Evolutionary conservation across 2,888 invertebrate genomes (phyloP).

Genomic region (Caenorhabditis sp.): DNA sequence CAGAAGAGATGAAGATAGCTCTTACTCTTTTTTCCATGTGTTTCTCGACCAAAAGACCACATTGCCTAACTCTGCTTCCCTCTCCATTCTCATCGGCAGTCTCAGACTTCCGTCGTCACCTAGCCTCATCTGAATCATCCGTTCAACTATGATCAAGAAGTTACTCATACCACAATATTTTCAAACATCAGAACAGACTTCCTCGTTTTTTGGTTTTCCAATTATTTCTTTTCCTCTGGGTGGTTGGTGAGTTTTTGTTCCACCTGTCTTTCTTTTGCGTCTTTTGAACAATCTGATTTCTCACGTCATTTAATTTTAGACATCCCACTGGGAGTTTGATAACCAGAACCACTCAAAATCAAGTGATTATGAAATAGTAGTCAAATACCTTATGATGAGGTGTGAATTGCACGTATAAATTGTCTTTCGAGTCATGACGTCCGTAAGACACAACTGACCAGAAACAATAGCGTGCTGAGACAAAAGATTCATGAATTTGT

Average conservation of each 20-base stretch:
- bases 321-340: background rate
- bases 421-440: constrained; percentile 29
- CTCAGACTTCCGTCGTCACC: too few species aligned
- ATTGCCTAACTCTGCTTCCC: too few species aligned
- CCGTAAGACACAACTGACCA: constrained; percentile 38
- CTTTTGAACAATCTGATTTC: background rate
- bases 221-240: background rate
- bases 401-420: constrained; percentile 46
- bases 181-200: background rate
- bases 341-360: background rate
- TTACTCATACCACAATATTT: background rate
- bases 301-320: constrained; percentile 24
- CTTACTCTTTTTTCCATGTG: background rate
- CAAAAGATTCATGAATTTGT: constrained; percentile 62
- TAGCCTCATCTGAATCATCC: too few species aligned
- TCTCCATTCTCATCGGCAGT: too few species aligned
- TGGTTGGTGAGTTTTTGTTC: background rate
- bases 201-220: background rate
- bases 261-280: background rate
- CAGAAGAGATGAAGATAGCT: constrained; percentile 22
- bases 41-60: background rate
- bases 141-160: too few species aligned
- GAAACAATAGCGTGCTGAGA: constrained; percentile 50
- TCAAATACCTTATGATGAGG: constrained; percentile 15
- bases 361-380: background rate